Conservation (phyloP, 2,797 vertebrate species). For the Amblyopsis hoosieri region DNA sequence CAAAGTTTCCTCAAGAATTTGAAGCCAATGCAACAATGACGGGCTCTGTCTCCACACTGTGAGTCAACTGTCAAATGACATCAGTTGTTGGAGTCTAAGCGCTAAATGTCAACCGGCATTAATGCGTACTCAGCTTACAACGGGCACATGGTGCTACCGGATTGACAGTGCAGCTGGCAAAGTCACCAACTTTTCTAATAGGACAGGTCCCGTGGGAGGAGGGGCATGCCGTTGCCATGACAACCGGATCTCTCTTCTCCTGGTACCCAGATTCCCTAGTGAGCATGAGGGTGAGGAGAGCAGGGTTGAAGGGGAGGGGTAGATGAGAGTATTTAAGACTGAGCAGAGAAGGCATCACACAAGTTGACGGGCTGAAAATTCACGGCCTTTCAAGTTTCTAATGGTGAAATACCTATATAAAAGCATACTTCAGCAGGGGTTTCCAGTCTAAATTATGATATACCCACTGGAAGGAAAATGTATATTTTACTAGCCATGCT, state of each 20-base stretch:
- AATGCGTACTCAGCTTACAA: slow-evolving; percentile 51
- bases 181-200: slow-evolving; percentile 36
- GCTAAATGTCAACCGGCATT: slow-evolving; percentile 63
- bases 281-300: slow-evolving; percentile 22
- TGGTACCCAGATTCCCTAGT: too few species aligned
- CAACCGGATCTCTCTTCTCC: not conserved
- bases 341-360: slow-evolving; percentile 71
- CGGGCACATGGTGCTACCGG: not conserved
- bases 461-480: slow-evolving; percentile 21
- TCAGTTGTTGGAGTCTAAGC: slow-evolving; percentile 33
- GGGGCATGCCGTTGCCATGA: slow-evolving; percentile 26
- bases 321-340: slow-evolving; percentile 42
- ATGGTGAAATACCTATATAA: slow-evolving; percentile 59
- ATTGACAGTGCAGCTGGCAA: slow-evolving; percentile 29
- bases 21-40: slow-evolving; percentile 16
- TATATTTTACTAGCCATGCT: not conserved
- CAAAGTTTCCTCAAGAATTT: slow-evolving; percentile 20
- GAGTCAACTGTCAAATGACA: slow-evolving; percentile 46
- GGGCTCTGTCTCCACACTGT: slow-evolving; percentile 17
- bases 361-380: slow-evolving; percentile 70
- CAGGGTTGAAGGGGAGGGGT: slow-evolving; percentile 45
- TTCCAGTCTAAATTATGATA: slow-evolving; percentile 54
- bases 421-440: slow-evolving; percentile 55
- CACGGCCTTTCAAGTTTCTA: slow-evolving; percentile 73
- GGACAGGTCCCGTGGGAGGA: slow-evolving; percentile 43